Percentiles rank a stretch among this genome's conserved stretches.
phyloP scores from a whole-genome alignment of 92 coral and sea anemone genomes.

The Anthopleura xanthogrammica region DNA sequence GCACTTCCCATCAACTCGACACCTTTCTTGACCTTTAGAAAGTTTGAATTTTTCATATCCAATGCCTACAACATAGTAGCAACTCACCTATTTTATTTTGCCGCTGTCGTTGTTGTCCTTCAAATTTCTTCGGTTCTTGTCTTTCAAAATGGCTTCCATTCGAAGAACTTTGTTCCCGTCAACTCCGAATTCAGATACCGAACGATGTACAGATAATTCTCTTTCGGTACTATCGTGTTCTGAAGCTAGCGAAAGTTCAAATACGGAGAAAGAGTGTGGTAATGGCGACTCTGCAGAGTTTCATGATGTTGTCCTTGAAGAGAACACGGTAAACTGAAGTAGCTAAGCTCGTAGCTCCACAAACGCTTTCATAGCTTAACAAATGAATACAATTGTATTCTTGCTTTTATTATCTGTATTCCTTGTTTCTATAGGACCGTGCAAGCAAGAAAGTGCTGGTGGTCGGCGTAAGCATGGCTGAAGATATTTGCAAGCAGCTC shows the following conservation, averaged over 20 bases:
- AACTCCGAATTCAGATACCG: neutral
- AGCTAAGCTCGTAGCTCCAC: neutral
- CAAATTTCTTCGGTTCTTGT: neutral
- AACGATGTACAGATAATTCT: slow-evolving; percentile 10
- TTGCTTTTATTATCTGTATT: neutral
- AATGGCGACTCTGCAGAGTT: slow-evolving; percentile 17
- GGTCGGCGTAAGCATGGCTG: slow-evolving; percentile 51
- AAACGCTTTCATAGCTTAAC: neutral
- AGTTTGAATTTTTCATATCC: neutral
- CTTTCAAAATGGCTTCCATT: slow-evolving; percentile 36
- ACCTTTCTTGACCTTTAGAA: neutral
- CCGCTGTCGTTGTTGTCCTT: neutral
- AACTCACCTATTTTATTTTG: neutral
- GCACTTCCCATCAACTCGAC: neutral
- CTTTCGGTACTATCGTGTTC: neutral
- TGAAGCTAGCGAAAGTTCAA: slow-evolving; percentile 7
- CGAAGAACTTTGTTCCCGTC: slow-evolving; percentile 26
- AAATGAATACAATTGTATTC: neutral
- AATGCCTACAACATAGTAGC: neutral
- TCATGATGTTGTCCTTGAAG: slow-evolving; percentile 19
- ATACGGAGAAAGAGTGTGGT: neutral
- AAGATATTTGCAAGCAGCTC: slow-evolving; percentile 44
- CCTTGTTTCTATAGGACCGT: slow-evolving; percentile 49
- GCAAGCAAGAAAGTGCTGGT: slow-evolving; percentile 56
- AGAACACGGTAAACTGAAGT: slow-evolving; percentile 15